Evolutionary conservation across 2,797 vertebrate species (phyloP), one percentile per base, ranked within the genome.

Genomic region (Pachyuromys duprasi): DNA sequence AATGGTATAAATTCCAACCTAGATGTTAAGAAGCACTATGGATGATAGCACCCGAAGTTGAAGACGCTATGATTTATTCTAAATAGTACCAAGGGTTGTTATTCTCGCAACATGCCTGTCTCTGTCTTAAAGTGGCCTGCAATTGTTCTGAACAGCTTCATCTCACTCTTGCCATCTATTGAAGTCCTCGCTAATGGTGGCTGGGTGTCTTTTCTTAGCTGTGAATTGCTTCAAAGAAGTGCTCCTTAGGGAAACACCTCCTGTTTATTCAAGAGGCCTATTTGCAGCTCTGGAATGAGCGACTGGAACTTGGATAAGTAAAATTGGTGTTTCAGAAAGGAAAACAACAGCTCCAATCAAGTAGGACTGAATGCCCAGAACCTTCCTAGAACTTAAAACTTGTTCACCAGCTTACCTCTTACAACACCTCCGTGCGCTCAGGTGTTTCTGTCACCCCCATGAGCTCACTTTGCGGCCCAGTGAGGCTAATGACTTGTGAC

Each of bases 261-360:
- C 57, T 78, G 49, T 93, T 62, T 90, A 65, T 92, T 49, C 39
- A 26, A 33, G 42, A 81, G 69, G 17, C 69, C 69, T 79, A 1
- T 67, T 63, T 67, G 82, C 39, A 70, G 57, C 70, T 78, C 76
- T 89, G 15, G 78, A 82, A 82, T 31, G 70, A 93, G 60, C 42
- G 22, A 63, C 9, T 69, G n/a, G 60, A 87, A 91, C 36, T 60
- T 69, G 60, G 70, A 36, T 84, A 76, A 75, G 33, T 15, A 42
- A 75, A 84, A 72, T n/a, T 63, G 76, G 18, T 18, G 2, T 80
- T 91, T 91, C 87, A 65, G 62, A 92, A 91, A 93, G n/a, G 49
- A 49, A 93, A 57, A 67, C 33, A 70, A 15, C 36, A 45, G 53
- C 79, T 87, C 67, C 39, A 55, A 11, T 63, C 78, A 92, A 90